Conservation (phyloP, 2,888 invertebrate species). For the Drosophila longiperda region DNA sequence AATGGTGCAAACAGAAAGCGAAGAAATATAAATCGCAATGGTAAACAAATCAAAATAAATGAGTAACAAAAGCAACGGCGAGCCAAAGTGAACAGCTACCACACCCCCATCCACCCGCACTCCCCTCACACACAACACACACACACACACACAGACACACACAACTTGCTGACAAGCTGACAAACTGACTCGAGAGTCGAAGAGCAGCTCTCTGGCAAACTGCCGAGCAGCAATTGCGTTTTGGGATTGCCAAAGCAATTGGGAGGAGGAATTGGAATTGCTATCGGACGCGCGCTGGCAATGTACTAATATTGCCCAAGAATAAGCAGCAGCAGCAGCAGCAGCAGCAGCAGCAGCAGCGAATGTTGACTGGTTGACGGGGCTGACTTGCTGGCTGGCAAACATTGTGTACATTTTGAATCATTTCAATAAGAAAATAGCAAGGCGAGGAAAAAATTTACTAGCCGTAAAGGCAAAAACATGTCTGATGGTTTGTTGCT, state of each 20-base stretch:
- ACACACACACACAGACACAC: slow-evolving; percentile 19
- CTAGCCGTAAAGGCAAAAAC: slow-evolving; percentile 52
- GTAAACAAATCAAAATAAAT: slow-evolving; percentile 81
- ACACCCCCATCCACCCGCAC: neutral
- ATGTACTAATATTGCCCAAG: slow-evolving; percentile 55
- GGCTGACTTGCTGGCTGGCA: slow-evolving; percentile 2
- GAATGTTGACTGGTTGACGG: neutral
- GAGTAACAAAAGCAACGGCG: slow-evolving; percentile 73
- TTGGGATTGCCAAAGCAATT: slow-evolving; percentile 44
- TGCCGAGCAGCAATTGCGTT: slow-evolving; percentile 67
- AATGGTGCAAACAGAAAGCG: slow-evolving; percentile 43
- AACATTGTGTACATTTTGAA: slow-evolving; percentile 68
- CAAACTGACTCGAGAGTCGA: slow-evolving; percentile 68
- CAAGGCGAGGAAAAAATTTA: slow-evolving; percentile 58
- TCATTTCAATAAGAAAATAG: slow-evolving; percentile 77
- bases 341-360: neutral
- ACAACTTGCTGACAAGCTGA: slow-evolving; percentile 77
- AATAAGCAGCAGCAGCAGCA: slow-evolving; percentile 6
- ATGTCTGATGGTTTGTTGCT: slow-evolving; percentile 42
- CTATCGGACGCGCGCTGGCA: slow-evolving; percentile 32
- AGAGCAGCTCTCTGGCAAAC: slow-evolving; percentile 58
- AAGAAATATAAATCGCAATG: slow-evolving; percentile 80
- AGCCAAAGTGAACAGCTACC: slow-evolving; percentile 33
- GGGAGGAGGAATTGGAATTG: slow-evolving; percentile 37
- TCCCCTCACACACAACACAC: slow-evolving; percentile 3